Evolutionary conservation across 2,113 vertebrate genomes (phyloP).

Genomic region (Lepidothrix coronata): DNA sequence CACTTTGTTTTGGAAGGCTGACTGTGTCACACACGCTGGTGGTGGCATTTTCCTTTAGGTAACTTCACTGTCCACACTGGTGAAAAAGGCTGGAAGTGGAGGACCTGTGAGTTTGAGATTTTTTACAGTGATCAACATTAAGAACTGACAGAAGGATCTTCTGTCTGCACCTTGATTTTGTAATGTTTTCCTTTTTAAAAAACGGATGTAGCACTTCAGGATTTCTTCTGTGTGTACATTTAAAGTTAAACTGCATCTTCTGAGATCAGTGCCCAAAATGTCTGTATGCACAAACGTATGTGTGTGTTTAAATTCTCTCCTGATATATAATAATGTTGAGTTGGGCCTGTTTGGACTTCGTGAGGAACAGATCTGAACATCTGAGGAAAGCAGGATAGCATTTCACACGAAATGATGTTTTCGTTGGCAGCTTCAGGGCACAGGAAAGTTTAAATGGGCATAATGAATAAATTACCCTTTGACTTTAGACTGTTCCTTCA

Average conservation of each 20-base stretch:
- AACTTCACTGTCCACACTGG: background rate
- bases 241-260: background rate
- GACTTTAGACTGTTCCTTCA: background rate
- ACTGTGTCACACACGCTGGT: accelerated
- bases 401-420: background rate
- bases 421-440: background rate
- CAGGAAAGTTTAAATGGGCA: background rate
- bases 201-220: background rate
- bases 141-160: background rate
- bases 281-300: background rate
- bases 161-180: background rate
- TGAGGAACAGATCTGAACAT: background rate
- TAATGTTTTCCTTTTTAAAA: background rate
- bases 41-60: background rate
- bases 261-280: background rate
- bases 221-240: background rate
- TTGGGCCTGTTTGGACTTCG: background rate
- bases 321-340: accelerated
- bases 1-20: too few species aligned
- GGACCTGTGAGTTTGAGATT: accelerated
- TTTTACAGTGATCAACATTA: background rate
- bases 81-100: background rate
- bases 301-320: background rate
- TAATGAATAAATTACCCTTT: background rate
- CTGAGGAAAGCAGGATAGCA: background rate